Evolutionary conservation across 2,888 invertebrate genomes (phyloP).

Genomic region (Temnothorax unifasciatus): DNA sequence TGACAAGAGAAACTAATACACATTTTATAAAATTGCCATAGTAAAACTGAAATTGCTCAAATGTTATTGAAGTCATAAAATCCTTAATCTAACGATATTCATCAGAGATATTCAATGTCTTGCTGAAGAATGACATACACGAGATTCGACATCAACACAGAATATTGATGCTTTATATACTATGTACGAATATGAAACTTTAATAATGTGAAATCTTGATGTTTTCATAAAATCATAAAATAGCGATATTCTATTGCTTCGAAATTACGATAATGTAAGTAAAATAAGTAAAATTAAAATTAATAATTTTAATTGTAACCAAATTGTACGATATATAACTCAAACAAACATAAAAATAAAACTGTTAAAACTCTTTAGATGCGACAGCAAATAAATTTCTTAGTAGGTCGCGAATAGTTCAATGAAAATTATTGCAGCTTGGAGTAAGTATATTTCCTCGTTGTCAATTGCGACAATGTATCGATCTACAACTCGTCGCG

Average conservation of each 20-base stretch:
- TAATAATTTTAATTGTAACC: not conserved
- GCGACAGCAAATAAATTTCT: not conserved
- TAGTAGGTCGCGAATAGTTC: not conserved
- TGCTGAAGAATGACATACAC: not conserved
- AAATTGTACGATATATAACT: not conserved
- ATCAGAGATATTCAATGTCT: not conserved
- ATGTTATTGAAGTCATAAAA: not conserved
- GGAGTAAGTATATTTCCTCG: constrained; percentile 50
- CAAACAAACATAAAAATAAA: too few species aligned
- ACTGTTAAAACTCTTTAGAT: too few species aligned
- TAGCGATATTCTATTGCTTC: not conserved
- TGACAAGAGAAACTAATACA: constrained; percentile 6
- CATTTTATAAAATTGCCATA: not conserved
- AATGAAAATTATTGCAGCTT: constrained; percentile 65
- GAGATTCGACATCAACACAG: not conserved
- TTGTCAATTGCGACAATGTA: constrained; percentile 59
- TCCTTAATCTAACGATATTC: constrained; percentile 6
- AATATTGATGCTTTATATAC: not conserved
- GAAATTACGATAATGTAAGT: not conserved
- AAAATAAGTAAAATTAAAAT: not conserved
- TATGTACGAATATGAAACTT: not conserved
- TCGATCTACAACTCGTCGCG: constrained; percentile 46
- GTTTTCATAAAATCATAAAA: not conserved
- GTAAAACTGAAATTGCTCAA: not conserved
- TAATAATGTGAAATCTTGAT: not conserved